phyloP scores from a whole-genome alignment of 1,140 invertebrate genomes.

The Cotesia glomerata region DNA sequence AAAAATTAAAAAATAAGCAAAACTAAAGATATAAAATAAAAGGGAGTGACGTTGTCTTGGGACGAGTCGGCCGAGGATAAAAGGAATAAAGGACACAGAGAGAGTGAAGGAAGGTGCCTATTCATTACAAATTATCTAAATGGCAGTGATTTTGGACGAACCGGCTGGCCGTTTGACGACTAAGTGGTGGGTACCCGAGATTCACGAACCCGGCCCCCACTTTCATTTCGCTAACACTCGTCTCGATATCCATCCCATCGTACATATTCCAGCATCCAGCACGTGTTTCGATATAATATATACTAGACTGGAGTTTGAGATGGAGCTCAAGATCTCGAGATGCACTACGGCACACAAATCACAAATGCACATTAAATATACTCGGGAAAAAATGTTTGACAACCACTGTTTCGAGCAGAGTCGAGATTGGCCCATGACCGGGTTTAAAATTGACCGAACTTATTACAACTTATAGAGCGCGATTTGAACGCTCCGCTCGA shows the following conservation, averaged over 20 bases:
- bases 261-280: too few relatives aligned
- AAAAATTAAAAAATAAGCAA: too few relatives aligned
- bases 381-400: conserved; percentile 37
- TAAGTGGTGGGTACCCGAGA: conserved; percentile 60
- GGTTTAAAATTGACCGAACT: conserved; percentile 61
- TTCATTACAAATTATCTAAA: conserved; percentile 67
- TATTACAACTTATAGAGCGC: conserved; percentile 65
- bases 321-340: not conserved
- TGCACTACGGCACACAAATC: conserved; percentile 12
- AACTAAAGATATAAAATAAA: conserved; percentile 16
- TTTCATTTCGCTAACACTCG: conserved; percentile 44
- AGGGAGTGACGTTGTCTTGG: conserved; percentile 22
- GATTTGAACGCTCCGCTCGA: conserved; percentile 63
- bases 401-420: conserved; percentile 47
- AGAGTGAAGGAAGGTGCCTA: conserved; percentile 51
- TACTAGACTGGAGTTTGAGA: too few relatives aligned
- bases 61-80: conserved; percentile 24
- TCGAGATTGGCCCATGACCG: conserved; percentile 55
- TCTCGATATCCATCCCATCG: conserved; percentile 20
- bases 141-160: conserved; percentile 63
- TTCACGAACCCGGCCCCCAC: conserved; percentile 31
- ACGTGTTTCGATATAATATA: too few relatives aligned
- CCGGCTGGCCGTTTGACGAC: conserved; percentile 63
- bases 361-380: not conserved
- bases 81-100: conserved; percentile 24